Percentiles rank a stretch among this genome's conserved stretches.
Conservation (phyloP, 2,797 vertebrate genomes). For the Cercopithecus petaurista region DNA sequence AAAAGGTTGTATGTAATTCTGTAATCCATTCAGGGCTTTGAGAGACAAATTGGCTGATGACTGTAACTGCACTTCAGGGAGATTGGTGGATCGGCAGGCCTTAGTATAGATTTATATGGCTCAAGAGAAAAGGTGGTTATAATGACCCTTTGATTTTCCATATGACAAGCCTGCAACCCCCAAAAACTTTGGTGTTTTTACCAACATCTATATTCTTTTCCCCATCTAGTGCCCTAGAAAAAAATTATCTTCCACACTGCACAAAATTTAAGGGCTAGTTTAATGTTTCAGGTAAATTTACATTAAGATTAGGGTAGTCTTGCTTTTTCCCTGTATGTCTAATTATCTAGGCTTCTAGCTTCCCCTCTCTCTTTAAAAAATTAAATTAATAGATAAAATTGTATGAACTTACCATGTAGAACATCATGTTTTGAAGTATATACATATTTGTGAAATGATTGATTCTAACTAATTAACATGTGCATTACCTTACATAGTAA, state of each 20-base stretch:
- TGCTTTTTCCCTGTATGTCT: not conserved
- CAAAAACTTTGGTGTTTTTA: not conserved
- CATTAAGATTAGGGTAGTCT: not conserved
- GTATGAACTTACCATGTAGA: not conserved
- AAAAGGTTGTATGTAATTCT: not conserved
- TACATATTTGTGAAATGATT: not conserved
- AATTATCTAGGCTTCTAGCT: not conserved
- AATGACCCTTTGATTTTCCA: not conserved
- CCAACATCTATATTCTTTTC: not conserved
- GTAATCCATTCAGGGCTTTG: not conserved
- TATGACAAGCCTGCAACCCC: not conserved
- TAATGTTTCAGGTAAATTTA: not conserved
- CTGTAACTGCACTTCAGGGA: not conserved
- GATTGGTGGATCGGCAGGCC: not conserved
- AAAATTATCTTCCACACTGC: not conserved
- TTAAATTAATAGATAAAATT: not conserved
- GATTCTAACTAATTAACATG: not conserved
- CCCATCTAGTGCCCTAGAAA: not conserved
- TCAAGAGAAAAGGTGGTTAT: not conserved
- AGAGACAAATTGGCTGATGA: not conserved
- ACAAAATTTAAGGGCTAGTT: not conserved
- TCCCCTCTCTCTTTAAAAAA: not conserved
- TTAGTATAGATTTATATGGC: not conserved
- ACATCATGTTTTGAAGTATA: not conserved
- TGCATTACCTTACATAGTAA: not conserved